phyloP scores from a whole-genome alignment of 2,797 vertebrate species.

The Rhinichthys osculus region DNA sequence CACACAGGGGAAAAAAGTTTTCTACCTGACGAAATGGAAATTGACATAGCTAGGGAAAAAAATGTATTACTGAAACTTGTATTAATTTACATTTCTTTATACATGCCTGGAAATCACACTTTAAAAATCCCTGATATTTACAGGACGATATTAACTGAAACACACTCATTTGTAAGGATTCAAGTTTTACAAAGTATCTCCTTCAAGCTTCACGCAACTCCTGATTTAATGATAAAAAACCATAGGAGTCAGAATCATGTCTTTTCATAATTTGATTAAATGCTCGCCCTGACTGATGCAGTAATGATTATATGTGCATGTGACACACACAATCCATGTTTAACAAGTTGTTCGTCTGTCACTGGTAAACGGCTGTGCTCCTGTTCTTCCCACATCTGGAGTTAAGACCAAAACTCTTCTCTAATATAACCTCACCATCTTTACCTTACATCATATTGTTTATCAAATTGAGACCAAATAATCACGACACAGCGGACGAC shows the following conservation, averaged over 20 bases:
- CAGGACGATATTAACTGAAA: background rate
- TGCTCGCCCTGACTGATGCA: background rate
- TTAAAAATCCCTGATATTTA: background rate
- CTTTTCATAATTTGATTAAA: background rate
- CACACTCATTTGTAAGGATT: background rate
- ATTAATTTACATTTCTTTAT: background rate
- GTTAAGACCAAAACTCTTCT: background rate
- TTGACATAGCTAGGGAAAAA: background rate
- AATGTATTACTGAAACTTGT: background rate
- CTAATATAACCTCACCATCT: background rate
- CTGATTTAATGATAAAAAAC: background rate
- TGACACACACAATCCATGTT: background rate
- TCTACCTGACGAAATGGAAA: too few species aligned
- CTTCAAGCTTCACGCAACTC: background rate
- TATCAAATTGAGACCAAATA: background rate
- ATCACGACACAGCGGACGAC: background rate
- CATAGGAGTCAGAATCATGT: background rate
- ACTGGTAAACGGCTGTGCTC: background rate
- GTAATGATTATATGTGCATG: background rate
- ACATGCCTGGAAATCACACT: background rate
- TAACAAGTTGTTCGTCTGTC: background rate
- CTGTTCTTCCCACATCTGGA: constrained; percentile 1
- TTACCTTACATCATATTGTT: background rate
- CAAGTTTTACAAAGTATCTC: background rate
- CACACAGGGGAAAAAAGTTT: background rate